A percentile compares a stretch with the other conserved stretches of the same genome.
phyloP scores from a whole-genome alignment of 2,797 vertebrate species.

The Macrochelys suwanniensis region DNA sequence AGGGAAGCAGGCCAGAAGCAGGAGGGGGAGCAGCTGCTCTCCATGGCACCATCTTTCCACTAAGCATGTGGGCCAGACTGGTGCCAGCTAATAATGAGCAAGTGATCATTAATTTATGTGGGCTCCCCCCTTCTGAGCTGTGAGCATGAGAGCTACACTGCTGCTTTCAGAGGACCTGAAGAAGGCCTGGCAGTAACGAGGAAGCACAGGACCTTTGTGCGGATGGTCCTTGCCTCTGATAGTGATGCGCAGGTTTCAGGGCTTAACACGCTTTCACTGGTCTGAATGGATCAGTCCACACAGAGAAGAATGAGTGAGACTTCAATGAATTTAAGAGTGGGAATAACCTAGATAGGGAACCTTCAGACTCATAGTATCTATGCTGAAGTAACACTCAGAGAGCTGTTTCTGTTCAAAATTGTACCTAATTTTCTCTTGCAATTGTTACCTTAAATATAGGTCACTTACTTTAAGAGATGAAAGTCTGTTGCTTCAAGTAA shows the following conservation, averaged over 20 bases:
- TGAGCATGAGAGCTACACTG: background rate
- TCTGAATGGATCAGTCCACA: accelerated
- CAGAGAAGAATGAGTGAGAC: background rate
- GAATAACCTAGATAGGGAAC: background rate
- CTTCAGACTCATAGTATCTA: background rate
- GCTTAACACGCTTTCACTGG: background rate
- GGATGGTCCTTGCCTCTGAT: background rate
- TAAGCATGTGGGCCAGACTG: background rate
- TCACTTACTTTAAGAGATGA: conserved; percentile 74
- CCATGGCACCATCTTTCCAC: background rate
- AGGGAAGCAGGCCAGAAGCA: background rate
- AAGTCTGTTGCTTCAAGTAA: conserved; percentile 61
- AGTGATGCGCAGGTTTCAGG: accelerated
- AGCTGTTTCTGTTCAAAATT: conserved; percentile 53
- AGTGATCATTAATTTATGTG: accelerated
- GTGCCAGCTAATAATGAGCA: background rate
- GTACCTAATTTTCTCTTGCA: conserved; percentile 53
- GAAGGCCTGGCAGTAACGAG: background rate
- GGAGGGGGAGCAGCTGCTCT: background rate
- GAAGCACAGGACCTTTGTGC: background rate
- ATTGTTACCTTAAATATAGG: conserved; percentile 75
- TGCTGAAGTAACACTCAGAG: background rate
- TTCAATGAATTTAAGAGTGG: background rate
- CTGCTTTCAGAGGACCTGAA: accelerated
- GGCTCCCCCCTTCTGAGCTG: accelerated